phyloP scores from a whole-genome alignment of 2,113 vertebrate genomes.

The Rhynchomys soricoides region DNA sequence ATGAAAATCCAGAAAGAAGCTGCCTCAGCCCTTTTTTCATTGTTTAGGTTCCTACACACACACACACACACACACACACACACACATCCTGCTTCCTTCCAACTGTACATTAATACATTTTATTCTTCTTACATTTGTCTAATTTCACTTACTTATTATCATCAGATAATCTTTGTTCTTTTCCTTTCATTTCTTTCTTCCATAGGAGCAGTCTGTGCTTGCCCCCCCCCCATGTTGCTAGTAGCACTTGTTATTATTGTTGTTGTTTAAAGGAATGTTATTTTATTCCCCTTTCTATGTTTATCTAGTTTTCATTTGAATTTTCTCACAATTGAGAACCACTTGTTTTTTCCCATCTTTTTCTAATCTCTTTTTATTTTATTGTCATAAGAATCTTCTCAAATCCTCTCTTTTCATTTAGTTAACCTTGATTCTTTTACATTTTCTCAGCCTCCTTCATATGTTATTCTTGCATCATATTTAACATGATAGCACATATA shows the following conservation, averaged over 20 bases:
- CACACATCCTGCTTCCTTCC: not conserved
- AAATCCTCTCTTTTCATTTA: not conserved
- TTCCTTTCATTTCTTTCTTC: not conserved
- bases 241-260: not conserved
- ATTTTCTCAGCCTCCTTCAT: not conserved
- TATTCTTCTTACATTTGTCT: not conserved
- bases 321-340: not conserved
- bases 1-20: not conserved
- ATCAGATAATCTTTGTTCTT: not conserved
- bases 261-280: not conserved
- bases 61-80: not conserved
- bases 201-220: not conserved
- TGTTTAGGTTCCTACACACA: not conserved
- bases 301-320: not conserved
- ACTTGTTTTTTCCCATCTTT: not conserved
- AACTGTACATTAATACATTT: not conserved
- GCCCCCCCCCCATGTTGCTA: not conserved
- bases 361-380: not conserved
- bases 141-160: not conserved
- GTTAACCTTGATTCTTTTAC: not conserved
- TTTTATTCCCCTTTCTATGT: not conserved
- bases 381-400: not conserved
- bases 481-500: not conserved
- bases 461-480: not conserved
- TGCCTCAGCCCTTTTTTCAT: not conserved